Conservation (phyloP, 2,888 invertebrate genomes). For the Siphonodentalium dalli region DNA sequence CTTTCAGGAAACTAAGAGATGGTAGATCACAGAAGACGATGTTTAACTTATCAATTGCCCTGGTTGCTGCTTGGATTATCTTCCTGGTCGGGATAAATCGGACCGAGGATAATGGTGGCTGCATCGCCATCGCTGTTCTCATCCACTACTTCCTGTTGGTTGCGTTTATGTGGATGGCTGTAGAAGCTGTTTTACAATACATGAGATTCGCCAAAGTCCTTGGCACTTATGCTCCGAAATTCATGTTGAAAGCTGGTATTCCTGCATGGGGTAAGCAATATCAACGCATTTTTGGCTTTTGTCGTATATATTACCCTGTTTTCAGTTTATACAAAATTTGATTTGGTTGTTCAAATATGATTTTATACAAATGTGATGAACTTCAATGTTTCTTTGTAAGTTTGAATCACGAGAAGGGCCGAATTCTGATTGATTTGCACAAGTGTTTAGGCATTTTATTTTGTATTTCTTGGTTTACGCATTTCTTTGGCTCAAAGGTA, state of each 20-base stretch:
- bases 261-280: conserved; percentile 71
- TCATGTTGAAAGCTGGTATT: conserved; percentile 72
- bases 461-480: no score
- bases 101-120: conserved; percentile 64
- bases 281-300: no score
- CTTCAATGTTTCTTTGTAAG: no score
- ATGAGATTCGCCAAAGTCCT: conserved; percentile 74
- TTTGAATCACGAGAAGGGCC: no score
- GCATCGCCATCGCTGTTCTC: conserved; percentile 71
- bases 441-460: no score
- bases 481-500: no score
- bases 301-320: no score
- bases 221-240: conserved; percentile 70
- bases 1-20: conserved; percentile 70
- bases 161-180: conserved; percentile 74
- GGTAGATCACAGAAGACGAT: conserved; percentile 74
- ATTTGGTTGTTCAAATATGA: no score
- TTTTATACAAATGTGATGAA: no score
- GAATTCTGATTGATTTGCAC: no score
- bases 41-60: conserved; percentile 72
- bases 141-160: conserved; percentile 73
- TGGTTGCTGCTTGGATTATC: conserved; percentile 70
- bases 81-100: conserved; percentile 59
- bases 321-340: no score
- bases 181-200: conserved; percentile 75